These are phyloP conservation scores for Podargus strigoides DNA, from an alignment of 2,797 vertebrate species.

Conservation along the genomic window DNA sequence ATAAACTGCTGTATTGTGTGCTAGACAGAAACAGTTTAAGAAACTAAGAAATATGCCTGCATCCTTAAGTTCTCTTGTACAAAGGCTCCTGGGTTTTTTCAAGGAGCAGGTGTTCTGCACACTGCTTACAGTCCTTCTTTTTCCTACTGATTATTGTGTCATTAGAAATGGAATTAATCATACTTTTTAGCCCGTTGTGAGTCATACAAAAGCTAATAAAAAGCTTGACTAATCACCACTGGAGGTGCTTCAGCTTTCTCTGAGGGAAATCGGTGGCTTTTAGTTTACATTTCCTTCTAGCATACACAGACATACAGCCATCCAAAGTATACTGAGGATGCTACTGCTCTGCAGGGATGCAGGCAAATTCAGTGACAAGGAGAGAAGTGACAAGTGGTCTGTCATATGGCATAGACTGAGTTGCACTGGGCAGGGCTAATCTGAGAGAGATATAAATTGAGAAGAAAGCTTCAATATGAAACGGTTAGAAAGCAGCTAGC, in stretches of 20 bases:
- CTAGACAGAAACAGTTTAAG: background rate
- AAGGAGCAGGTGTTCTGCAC: background rate
- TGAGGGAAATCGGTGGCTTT: background rate
- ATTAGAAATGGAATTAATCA: background rate
- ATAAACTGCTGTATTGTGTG: background rate
- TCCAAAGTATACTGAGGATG: background rate
- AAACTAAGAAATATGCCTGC: background rate
- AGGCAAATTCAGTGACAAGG: fast-evolving
- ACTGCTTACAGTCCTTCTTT: background rate
- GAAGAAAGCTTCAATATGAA: background rate
- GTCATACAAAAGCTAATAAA: background rate
- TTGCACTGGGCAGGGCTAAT: background rate
- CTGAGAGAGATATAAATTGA: background rate
- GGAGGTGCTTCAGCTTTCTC: background rate
- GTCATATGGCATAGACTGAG: background rate
- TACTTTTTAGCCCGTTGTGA: background rate
- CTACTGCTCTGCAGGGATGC: background rate
- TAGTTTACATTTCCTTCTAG: background rate
- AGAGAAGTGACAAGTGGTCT: background rate
- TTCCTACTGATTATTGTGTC: background rate
- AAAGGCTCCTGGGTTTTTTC: background rate
- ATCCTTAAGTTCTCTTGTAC: background rate
- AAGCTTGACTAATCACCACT: background rate
- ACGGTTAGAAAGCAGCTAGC: background rate
- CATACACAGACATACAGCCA: background rate